Conservation (phyloP, 2,888 invertebrate genomes). For the Cepaea hortensis region DNA sequence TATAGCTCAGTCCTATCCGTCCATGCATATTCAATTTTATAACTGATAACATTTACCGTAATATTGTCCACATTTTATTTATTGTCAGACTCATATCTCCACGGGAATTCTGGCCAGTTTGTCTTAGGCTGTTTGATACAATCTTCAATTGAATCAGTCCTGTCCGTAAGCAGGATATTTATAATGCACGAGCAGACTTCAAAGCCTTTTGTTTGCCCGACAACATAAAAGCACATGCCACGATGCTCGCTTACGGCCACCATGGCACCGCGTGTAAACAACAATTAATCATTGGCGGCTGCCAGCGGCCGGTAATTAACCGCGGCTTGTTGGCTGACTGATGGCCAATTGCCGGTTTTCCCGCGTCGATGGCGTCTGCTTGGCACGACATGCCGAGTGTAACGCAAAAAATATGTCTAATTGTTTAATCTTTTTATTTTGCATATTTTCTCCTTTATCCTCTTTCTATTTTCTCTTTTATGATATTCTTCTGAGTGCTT, state of each 20-base stretch:
- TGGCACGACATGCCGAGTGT: neutral
- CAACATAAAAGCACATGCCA: neutral
- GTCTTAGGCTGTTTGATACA: neutral
- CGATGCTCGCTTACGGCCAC: neutral
- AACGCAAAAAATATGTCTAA: neutral
- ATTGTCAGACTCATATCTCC: neutral
- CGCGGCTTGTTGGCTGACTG: neutral
- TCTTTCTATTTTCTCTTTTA: neutral
- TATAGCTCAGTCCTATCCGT: too few relatives aligned
- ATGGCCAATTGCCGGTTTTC: neutral
- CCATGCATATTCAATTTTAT: too few relatives aligned
- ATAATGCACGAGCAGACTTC: conserved; percentile 17
- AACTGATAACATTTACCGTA: too few relatives aligned
- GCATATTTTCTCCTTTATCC: neutral
- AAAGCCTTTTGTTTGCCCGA: neutral
- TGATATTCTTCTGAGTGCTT: neutral
- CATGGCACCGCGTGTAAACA: conserved; percentile 10
- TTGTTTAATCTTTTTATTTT: neutral
- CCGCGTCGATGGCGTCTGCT: neutral
- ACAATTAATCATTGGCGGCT: conserved; percentile 19
- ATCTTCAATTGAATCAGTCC: neutral
- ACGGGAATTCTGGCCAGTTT: too few relatives aligned
- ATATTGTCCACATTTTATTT: too few relatives aligned
- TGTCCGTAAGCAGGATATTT: neutral
- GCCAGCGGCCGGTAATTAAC: neutral